phyloP scores from a whole-genome alignment of 1,140 invertebrate genomes.

The Mya arenaria region DNA sequence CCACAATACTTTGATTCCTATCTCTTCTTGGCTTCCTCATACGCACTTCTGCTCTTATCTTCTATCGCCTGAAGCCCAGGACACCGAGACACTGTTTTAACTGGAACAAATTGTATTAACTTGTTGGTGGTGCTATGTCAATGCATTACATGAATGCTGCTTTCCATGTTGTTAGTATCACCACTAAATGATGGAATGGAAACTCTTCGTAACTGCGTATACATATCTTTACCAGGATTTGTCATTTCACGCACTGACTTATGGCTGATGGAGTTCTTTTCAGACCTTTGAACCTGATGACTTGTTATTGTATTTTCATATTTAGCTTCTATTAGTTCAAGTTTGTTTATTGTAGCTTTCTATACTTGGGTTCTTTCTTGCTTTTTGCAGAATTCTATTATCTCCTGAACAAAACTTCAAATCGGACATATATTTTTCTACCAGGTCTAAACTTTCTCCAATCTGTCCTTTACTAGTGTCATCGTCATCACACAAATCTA shows the following conservation, averaged over 20 bases:
- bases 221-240: background rate
- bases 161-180: background rate
- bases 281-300: background rate
- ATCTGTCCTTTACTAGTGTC: background rate
- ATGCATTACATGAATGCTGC: background rate
- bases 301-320: background rate
- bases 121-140: background rate
- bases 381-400: background rate
- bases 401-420: background rate
- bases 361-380: background rate
- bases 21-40: background rate
- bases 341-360: background rate
- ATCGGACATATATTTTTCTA: background rate
- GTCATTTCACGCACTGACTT: background rate
- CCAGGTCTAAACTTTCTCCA: background rate
- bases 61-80: background rate
- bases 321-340: background rate
- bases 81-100: background rate
- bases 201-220: background rate
- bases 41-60: background rate
- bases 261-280: background rate
- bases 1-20: background rate
- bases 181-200: constrained; percentile 11
- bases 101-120: constrained; percentile 1
- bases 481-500: background rate